Conservation (phyloP, 2,113 vertebrate species). For the Nycticebus coucang region DNA sequence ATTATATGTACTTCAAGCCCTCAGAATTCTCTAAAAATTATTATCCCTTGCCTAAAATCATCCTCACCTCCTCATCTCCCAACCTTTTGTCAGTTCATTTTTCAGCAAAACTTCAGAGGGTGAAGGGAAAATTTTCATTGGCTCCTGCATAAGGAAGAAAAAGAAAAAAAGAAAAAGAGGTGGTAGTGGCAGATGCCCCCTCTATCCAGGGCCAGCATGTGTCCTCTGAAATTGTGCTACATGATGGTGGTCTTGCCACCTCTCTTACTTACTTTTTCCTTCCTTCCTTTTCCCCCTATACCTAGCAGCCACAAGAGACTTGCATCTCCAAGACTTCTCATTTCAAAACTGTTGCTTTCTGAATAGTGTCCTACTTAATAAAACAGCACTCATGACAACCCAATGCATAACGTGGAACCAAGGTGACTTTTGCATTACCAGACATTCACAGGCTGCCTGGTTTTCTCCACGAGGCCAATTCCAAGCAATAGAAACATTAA, state of each 20-base stretch:
- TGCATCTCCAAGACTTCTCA: background rate
- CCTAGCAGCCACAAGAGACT: background rate
- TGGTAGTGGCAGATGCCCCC: background rate
- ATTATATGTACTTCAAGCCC: too few relatives aligned
- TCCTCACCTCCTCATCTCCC: too few relatives aligned
- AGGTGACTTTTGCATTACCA: background rate
- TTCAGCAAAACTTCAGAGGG: too few relatives aligned
- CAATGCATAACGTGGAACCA: background rate
- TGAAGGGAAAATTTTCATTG: too few relatives aligned
- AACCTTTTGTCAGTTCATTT: too few relatives aligned
- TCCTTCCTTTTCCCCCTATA: background rate
- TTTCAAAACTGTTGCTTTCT: background rate
- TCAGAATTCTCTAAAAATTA: too few relatives aligned
- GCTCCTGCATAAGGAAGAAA: background rate
- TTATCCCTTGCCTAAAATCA: too few relatives aligned
- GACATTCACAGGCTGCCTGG: background rate
- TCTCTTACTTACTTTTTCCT: rapidly evolving
- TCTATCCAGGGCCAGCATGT: background rate
- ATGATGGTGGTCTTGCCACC: rapidly evolving
- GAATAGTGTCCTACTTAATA: background rate
- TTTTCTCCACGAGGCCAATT: background rate
- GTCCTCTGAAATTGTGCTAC: rapidly evolving
- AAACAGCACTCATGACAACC: background rate
- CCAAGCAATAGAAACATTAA: background rate
- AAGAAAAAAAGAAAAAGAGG: background rate